Conservation (phyloP, 1,140 invertebrate species). For the Calephelis nemesis region DNA sequence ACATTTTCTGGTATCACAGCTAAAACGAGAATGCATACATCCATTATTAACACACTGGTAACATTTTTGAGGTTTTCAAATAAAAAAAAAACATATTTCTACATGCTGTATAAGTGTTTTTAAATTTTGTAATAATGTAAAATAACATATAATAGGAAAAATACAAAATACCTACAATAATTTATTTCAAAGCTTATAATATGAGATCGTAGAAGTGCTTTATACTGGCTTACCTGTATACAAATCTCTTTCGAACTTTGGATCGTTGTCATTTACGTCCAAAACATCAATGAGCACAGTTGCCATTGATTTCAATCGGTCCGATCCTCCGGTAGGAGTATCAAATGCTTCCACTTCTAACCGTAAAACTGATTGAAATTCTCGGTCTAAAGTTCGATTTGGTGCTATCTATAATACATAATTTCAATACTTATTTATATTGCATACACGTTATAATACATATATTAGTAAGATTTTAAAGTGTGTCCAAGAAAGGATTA, state of each 20-base stretch:
- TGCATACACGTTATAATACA: too few relatives aligned
- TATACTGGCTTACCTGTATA: constrained; percentile 52
- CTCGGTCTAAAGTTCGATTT: constrained; percentile 86
- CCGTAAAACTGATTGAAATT: constrained; percentile 84
- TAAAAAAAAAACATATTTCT: too few relatives aligned
- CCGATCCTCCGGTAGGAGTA: constrained; percentile 83
- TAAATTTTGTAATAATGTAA: too few relatives aligned
- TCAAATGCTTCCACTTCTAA: constrained; percentile 87
- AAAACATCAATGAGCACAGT: constrained; percentile 85
- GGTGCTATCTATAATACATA: constrained; percentile 79
- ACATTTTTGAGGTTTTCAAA: too few relatives aligned
- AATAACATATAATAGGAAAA: too few relatives aligned
- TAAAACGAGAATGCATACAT: constrained; percentile 32
- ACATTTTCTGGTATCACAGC: constrained; percentile 88
- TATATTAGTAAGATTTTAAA: not conserved
- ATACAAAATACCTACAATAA: too few relatives aligned
- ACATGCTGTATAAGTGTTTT: too few relatives aligned
- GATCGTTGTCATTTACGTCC: constrained; percentile 92
- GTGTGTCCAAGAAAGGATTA: not conserved
- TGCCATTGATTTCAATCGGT: constrained; percentile 81
- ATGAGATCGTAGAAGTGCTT: not conserved
- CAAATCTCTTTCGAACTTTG: constrained; percentile 72
- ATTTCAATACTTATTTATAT: not conserved
- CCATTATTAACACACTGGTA: too few relatives aligned
- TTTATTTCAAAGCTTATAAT: too few relatives aligned